These are phyloP conservation scores for Brachionus plicatilis DNA, from an alignment of 1,140 invertebrate genomes.

Conservation along the genomic window DNA sequence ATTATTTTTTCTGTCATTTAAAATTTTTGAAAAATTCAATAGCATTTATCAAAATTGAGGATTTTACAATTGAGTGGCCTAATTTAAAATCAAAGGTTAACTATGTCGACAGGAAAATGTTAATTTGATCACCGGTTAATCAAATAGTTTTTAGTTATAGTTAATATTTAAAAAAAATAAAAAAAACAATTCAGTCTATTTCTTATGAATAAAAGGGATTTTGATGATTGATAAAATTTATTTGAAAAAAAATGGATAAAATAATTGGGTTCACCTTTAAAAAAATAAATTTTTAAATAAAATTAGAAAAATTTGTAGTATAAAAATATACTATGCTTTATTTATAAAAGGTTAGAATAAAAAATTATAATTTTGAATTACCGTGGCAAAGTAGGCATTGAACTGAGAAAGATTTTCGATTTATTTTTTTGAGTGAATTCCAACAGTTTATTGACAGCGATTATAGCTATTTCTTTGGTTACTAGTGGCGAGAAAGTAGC, in stretches of 20 bases:
- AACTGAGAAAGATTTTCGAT: constrained; percentile 81
- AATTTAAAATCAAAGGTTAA: background rate
- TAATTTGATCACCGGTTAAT: background rate
- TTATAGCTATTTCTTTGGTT: constrained; percentile 75
- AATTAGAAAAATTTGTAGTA: background rate
- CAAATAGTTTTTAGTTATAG: background rate
- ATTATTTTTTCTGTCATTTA: background rate
- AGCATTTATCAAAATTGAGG: background rate
- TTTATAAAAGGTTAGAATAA: background rate
- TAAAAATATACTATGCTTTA: background rate
- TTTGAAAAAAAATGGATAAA: background rate
- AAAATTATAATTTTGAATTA: background rate
- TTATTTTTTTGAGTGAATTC: constrained; percentile 91
- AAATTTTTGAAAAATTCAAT: background rate
- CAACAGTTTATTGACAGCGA: constrained; percentile 77
- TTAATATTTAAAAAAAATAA: background rate
- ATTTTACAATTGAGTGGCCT: background rate
- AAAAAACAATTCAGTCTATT: background rate
- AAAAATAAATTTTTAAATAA: background rate
- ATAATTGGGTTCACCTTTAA: background rate
- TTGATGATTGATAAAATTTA: background rate
- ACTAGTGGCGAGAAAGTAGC: constrained; percentile 82
- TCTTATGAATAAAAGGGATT: background rate
- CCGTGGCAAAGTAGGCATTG: constrained; percentile 74
- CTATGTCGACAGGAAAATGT: background rate